Conservation (phyloP, 2,113 vertebrate genomes). For the Caranx melampygus region DNA sequence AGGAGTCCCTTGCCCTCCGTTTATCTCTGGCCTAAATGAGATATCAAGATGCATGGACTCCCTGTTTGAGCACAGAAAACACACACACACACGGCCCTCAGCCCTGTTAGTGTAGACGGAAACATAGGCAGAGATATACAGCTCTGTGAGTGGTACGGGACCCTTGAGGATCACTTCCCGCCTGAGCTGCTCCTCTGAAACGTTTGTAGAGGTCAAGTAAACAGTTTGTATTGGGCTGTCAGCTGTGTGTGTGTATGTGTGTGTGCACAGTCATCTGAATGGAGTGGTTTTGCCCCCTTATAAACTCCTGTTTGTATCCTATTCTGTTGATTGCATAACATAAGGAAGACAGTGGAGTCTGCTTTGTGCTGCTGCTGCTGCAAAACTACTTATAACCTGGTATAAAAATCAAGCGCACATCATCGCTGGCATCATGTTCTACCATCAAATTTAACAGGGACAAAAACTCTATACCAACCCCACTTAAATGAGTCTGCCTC, state of each 20-base stretch:
- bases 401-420: constrained; percentile 61
- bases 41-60: constrained; percentile 67
- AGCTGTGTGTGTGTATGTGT: constrained; percentile 42
- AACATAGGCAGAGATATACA: constrained; percentile 67
- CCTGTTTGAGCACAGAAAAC: neutral
- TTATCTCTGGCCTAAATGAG: constrained; percentile 65
- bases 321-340: constrained; percentile 55
- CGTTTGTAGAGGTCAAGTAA: constrained; percentile 73
- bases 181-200: constrained; percentile 70
- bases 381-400: constrained; percentile 55
- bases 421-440: constrained; percentile 54
- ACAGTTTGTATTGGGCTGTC: constrained; percentile 69
- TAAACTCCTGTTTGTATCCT: constrained; percentile 47
- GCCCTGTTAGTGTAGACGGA: constrained; percentile 63
- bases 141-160: constrained; percentile 59
- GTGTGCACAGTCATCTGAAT: constrained; percentile 29
- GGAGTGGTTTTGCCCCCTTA: constrained; percentile 53
- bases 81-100: neutral
- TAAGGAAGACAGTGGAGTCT: constrained; percentile 13
- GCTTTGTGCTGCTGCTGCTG: constrained; percentile 36
- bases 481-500: constrained; percentile 35
- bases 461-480: constrained; percentile 30
- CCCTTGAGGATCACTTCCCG: constrained; percentile 75
- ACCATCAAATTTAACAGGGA: constrained; percentile 42
- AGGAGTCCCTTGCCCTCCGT: constrained; percentile 32